Percentiles rank a stretch among this genome's conserved stretches.
Evolutionary conservation across 2,888 invertebrate genomes (phyloP).

Genomic region (Lasioglossum villosulum): DNA sequence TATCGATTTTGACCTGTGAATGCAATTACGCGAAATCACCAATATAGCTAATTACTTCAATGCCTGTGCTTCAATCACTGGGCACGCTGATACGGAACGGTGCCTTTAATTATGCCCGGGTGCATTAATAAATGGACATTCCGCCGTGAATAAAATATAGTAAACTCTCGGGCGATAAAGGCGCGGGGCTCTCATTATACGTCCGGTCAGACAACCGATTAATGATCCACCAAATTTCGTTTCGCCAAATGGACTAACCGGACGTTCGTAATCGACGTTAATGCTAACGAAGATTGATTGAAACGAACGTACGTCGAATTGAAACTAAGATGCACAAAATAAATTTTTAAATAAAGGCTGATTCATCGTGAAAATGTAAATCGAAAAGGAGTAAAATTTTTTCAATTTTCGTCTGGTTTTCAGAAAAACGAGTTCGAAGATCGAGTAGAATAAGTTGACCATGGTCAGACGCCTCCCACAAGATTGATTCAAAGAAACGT

Average conservation of each 20-base stretch:
- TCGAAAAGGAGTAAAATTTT: too few species aligned
- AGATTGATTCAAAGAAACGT: too few species aligned
- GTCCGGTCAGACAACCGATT: not conserved
- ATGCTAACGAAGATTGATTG: not conserved
- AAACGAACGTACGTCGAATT: not conserved
- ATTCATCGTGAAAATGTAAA: too few species aligned
- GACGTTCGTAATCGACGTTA: not conserved
- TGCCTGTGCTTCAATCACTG: conserved; percentile 69
- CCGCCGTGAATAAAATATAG: conserved; percentile 36
- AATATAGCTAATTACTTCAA: conserved; percentile 72
- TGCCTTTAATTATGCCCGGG: conserved; percentile 65
- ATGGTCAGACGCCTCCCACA: too few species aligned
- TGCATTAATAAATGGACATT: conserved; percentile 67
- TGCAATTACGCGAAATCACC: conserved; percentile 70
- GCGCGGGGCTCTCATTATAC: not conserved
- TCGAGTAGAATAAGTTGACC: too few species aligned
- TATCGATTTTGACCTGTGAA: conserved; percentile 60
- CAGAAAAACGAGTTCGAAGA: too few species aligned
- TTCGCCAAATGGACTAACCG: not conserved
- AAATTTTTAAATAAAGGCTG: too few species aligned
- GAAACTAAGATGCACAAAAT: not conserved
- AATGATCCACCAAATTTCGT: conserved; percentile 3
- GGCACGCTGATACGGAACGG: conserved; percentile 56
- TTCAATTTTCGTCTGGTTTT: too few species aligned
- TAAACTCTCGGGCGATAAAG: conserved; percentile 24